Base-by-base conservation (phyloP, 2,113 vertebrate genomes). In the Mixornis gularis region DNA sequence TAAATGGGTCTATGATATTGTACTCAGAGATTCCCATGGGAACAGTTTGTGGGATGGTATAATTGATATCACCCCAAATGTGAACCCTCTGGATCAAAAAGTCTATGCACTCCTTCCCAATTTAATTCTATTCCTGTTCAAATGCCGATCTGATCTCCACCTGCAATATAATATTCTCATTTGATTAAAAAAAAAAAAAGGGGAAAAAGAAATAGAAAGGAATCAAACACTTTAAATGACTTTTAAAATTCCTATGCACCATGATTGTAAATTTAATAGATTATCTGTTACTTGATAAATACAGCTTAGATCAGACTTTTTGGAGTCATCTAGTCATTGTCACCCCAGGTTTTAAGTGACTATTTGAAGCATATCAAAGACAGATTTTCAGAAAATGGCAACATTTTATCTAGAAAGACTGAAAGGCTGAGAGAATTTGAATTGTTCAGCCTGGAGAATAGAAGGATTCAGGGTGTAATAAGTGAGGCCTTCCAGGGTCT, bases 61-160 rank as follows among this genome's bases (percentile, higher is more conserved):
- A 49, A 52, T 44, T 66, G 13, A 53, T 55, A 46, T 62, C 17
- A 48, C n/a, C 13, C 6, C 1, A 2, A 48, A 1, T 13, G 7
- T 79, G 38, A 87, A 58, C 43, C 3, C 1, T 52, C 34, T 36
- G 32, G 41, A 62, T n/a, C 2, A 3, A 81, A 77, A 91, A 29
- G 25, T 65, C 63, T 60, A 22, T 0, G 0, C 6, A 21, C 6
- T 30, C 22, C 21, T 91, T 79, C 25, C 32, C 30, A 15, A 20
- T 60, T 69, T 48, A 10, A 65, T 69, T 87, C 34, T 17, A 81
- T 84, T 70, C 26, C 8, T 70, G 10, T 48, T 83, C 53, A 77
- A 80, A 36, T 10, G 3, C 17, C 41, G 13, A 49, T 58, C 14
- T 46, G 15, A 58, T 58, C 5, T 65, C 34, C 27, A 32, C 3